Conservation (phyloP, 2,113 vertebrate genomes). For the Zapus hudsonius region DNA sequence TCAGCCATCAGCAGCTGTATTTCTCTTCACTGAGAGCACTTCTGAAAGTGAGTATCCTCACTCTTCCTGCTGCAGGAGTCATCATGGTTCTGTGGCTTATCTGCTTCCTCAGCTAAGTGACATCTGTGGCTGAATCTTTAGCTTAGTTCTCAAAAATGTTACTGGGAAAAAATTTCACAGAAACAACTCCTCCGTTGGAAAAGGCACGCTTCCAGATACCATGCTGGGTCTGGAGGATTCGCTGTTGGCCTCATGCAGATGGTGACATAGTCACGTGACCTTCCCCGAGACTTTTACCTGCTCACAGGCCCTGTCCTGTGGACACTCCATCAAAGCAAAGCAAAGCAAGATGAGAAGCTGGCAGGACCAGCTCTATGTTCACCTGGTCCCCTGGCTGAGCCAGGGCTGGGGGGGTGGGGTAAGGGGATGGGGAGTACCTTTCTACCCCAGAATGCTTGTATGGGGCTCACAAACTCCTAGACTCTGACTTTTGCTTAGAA, state of each 20-base stretch:
- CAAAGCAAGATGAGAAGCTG: neutral
- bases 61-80: neutral
- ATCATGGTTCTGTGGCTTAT: neutral
- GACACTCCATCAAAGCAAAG: neutral
- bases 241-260: constrained; percentile 15
- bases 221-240: neutral
- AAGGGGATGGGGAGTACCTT: too few relatives aligned
- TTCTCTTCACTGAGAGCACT: neutral
- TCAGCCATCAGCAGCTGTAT: neutral
- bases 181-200: constrained; percentile 27
- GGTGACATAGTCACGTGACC: neutral
- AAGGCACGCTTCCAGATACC: constrained; percentile 40
- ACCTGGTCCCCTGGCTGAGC: neutral
- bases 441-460: too few relatives aligned
- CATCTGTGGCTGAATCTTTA: constrained; percentile 23
- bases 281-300: constrained; percentile 8
- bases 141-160: constrained; percentile 18
- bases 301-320: neutral
- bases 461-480: neutral
- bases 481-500: neutral
- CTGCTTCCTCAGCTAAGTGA: neutral
- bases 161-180: constrained; percentile 17
- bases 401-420: neutral
- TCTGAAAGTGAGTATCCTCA: neutral
- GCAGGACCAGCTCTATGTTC: neutral